Evolutionary conservation across 1,140 invertebrate genomes (phyloP).

Genomic region (Spodoptera litura): DNA sequence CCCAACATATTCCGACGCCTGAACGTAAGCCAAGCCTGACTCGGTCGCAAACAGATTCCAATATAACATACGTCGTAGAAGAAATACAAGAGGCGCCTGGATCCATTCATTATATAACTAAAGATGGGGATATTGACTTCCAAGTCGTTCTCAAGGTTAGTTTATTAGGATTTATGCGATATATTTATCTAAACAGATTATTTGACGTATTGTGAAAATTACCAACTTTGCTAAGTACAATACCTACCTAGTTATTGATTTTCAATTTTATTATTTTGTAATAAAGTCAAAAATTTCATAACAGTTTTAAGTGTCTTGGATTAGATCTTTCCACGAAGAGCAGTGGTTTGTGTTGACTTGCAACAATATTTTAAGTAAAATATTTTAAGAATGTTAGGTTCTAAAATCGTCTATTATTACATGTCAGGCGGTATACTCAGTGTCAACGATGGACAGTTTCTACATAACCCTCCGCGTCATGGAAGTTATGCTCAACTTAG

Average conservation of each 20-base stretch:
- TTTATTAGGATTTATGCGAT: not conserved
- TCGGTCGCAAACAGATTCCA: constrained; percentile 97
- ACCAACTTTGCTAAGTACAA: too few relatives aligned
- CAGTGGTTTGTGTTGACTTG: too few relatives aligned
- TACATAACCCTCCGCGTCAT: constrained; percentile 94
- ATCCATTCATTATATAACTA: constrained; percentile 96
- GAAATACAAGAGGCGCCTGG: constrained; percentile 95
- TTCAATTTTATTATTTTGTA: too few relatives aligned
- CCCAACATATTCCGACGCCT: constrained; percentile 85
- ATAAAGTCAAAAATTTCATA: too few relatives aligned
- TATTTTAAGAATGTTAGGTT: too few relatives aligned
- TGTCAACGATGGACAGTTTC: constrained; percentile 91
- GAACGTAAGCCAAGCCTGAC: constrained; percentile 91
- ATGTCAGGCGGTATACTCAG: constrained; percentile 93
- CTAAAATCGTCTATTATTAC: too few relatives aligned
- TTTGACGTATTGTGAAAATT: too few relatives aligned
- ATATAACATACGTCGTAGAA: constrained; percentile 94
- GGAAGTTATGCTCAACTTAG: constrained; percentile 95
- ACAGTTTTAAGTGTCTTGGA: too few relatives aligned
- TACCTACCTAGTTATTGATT: too few relatives aligned
- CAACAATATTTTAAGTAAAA: too few relatives aligned
- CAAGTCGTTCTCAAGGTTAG: constrained; percentile 95
- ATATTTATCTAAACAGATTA: too few relatives aligned
- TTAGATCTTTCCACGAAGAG: too few relatives aligned
- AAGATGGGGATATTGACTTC: constrained; percentile 97